Evolutionary conservation across 1,140 invertebrate genomes (phyloP), one percentile per base, ranked within the genome.

Genomic region (Zaprionus davidi): DNA sequence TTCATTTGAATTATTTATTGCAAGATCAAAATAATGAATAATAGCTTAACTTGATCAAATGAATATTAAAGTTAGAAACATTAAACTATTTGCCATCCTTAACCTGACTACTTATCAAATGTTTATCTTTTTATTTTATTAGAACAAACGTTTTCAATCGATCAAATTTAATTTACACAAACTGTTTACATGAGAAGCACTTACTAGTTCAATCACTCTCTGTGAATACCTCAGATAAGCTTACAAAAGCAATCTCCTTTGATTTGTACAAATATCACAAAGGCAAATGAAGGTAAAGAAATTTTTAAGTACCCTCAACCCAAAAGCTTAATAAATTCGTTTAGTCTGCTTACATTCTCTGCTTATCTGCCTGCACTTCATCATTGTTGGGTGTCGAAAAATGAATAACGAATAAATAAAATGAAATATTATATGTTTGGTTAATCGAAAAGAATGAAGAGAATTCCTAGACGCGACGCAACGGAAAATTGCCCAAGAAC

Each of bases 361-460:
- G n/a, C n/a, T 11, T 17, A 17, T 46, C 41, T 46, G 41, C n/a
- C n/a, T 46, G 41, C 41, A 46, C 65, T 62, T 60, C 69, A 57
- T 72, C 53, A 73, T 67, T 46, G 49, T 57, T 57, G 41, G 41
- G 24, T 22, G 53, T 17, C 41, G 20, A 17, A 56, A 71, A 80
- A 82, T 82, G 57, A 71, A 71, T 82, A 78, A 81, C 57, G 73
- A 72, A 77, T 81, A 74, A 49, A 59, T 78, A 60, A 75, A 71
- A 59, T 74, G 22, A 24, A 24, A 57, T 66, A 46, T 46, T 17
- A 17, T 55, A 75, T 62, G 58, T 81, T 15, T 44, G 79, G 62
- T 51, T 74, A 65, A 17, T 22, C 26, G 28, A 46, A 55, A 65
- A 17, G 34, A 55, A 55, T 22, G 28, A 34, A 17, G 13, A 34